Evolutionary conservation across 2,888 invertebrate genomes (phyloP).

Genomic region (Drosophila pseudotalamancana): DNA sequence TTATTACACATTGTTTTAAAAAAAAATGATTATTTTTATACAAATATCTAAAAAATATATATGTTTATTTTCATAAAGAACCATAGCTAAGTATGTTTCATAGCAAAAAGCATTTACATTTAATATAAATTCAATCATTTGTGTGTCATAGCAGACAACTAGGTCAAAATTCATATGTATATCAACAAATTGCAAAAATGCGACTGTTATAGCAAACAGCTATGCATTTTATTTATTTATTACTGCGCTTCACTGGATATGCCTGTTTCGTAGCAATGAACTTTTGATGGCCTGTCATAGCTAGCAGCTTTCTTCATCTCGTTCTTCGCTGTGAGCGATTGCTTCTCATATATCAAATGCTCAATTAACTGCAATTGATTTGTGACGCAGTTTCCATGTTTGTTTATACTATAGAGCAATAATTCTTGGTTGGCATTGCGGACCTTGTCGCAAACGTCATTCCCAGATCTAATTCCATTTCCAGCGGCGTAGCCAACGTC

Average conservation of each 20-base stretch:
- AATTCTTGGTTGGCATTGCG: constrained; percentile 19
- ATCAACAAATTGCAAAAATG: too few relatives aligned
- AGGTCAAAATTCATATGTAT: too few relatives aligned
- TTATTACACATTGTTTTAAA: too few relatives aligned
- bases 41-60: too few relatives aligned
- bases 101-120: not conserved
- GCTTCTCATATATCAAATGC: not conserved
- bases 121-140: too few relatives aligned
- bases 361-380: constrained; percentile 65
- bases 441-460: constrained; percentile 9
- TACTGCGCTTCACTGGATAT: not conserved
- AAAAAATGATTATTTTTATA: too few relatives aligned
- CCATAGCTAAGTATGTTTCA: not conserved
- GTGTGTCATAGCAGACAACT: too few relatives aligned
- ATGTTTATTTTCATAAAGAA: not conserved
- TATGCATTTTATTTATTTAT: not conserved
- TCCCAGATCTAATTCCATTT: constrained; percentile 19
- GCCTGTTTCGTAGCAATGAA: not conserved
- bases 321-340: not conserved
- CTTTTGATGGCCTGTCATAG: too few relatives aligned
- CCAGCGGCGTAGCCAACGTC: constrained; percentile 4
- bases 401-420: constrained; percentile 39
- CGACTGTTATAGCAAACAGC: not conserved
- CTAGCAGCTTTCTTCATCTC: not conserved
- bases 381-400: constrained; percentile 46